A percentile compares a stretch with the other conserved stretches of the same genome.
phyloP scores from a whole-genome alignment of 2,113 vertebrate species.

The Anhinga anhinga region DNA sequence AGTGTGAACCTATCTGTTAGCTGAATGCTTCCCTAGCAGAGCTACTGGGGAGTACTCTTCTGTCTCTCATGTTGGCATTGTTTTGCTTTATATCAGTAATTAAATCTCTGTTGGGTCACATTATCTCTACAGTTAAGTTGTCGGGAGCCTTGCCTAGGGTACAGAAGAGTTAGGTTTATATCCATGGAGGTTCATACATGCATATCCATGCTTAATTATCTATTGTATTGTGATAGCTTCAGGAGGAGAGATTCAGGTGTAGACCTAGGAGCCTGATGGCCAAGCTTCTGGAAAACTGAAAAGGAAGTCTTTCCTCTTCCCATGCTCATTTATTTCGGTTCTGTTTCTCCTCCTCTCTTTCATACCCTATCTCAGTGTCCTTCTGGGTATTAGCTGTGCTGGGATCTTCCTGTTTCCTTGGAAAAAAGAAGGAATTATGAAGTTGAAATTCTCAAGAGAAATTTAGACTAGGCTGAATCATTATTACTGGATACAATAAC shows the following conservation, averaged over 20 bases:
- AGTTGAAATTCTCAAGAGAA: neutral
- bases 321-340: neutral
- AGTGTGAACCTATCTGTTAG: neutral
- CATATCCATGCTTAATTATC: constrained; percentile 7
- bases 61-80: neutral
- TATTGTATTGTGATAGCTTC: neutral
- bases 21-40: neutral
- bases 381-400: neutral
- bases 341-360: neutral
- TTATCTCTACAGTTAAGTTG: neutral
- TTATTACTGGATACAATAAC: neutral
- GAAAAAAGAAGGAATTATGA: neutral
- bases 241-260: neutral
- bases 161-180: neutral
- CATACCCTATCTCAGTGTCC: neutral
- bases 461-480: neutral
- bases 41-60: neutral
- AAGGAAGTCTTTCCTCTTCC: neutral
- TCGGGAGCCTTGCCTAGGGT: neutral
- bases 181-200: neutral
- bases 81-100: constrained; percentile 47
- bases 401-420: neutral
- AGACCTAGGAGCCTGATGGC: neutral
- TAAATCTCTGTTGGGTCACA: constrained; percentile 44
- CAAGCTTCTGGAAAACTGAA: neutral